Evolutionary conservation across 2,888 invertebrate species (phyloP).

Genomic region (Polydrusus tereticollis): DNA sequence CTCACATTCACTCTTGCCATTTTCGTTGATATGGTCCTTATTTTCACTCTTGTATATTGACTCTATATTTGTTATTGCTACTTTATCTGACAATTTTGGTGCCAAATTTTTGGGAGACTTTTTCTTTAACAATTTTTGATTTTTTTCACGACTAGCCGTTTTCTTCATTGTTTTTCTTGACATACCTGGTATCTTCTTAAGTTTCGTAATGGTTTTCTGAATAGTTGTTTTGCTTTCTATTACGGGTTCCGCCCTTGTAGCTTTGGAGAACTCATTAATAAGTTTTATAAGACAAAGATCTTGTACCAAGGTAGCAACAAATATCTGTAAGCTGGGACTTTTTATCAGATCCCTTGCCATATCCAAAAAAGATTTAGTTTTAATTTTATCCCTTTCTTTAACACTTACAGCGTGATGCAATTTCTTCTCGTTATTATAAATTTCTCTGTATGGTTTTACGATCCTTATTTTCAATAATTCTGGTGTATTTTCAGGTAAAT

Average conservation of each 20-base stretch:
- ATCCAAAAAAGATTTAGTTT: constrained; percentile 9
- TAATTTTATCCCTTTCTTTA: constrained; percentile 24
- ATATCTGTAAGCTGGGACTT: constrained; percentile 52
- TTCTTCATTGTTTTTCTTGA: constrained; percentile 21
- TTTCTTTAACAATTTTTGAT: neutral
- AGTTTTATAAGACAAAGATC: constrained; percentile 56
- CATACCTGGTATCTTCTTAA: constrained; percentile 4
- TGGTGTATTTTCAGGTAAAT: neutral
- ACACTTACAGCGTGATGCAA: neutral
- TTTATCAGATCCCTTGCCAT: constrained; percentile 37
- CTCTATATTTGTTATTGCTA: constrained; percentile 18
- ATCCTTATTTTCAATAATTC: constrained; percentile 20
- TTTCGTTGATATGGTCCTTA: constrained; percentile 45
- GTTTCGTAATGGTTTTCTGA: constrained; percentile 10
- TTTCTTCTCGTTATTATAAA: neutral
- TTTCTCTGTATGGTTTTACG: neutral
- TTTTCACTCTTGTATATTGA: constrained; percentile 6
- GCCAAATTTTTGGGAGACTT: neutral
- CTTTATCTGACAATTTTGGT: neutral
- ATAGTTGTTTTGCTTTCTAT: constrained; percentile 1
- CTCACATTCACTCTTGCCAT: constrained; percentile 58
- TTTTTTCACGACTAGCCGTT: neutral
- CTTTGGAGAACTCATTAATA: constrained; percentile 52
- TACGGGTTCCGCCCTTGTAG: constrained; percentile 14
- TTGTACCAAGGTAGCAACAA: constrained; percentile 55